Conservation (phyloP, 2,797 vertebrate species). For the Chiropotes sagulatus region DNA sequence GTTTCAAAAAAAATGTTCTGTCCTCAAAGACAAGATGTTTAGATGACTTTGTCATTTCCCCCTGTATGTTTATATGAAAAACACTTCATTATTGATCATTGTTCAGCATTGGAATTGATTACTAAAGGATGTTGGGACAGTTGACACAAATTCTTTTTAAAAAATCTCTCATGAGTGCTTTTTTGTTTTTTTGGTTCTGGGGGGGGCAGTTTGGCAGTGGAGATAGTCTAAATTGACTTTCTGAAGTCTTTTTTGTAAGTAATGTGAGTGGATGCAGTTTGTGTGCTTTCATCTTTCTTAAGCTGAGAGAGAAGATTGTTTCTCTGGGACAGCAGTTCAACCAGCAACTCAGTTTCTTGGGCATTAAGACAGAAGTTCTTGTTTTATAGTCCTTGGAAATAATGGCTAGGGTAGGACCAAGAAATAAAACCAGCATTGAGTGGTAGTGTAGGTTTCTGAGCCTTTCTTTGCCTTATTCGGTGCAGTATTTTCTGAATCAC, state of each 20-base stretch:
- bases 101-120: neutral
- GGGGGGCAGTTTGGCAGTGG: neutral
- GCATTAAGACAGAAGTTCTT: neutral
- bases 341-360: neutral
- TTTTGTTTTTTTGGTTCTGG: neutral
- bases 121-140: neutral
- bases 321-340: neutral
- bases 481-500: neutral
- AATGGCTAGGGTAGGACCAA: neutral
- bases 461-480: neutral
- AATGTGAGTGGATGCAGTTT: neutral
- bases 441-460: neutral
- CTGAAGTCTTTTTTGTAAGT: neutral
- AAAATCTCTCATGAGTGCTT: neutral
- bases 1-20: slow-evolving; percentile 1
- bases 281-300: neutral
- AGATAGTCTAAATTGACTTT: neutral
- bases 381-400: neutral
- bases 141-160: neutral
- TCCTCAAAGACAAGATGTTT: neutral
- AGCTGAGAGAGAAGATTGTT: neutral
- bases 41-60: neutral
- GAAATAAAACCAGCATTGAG: neutral
- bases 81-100: neutral
- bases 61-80: neutral